These are phyloP conservation scores for Crenuchus spilurus DNA, from an alignment of 2,797 vertebrate species.

Conservation along the genomic window DNA sequence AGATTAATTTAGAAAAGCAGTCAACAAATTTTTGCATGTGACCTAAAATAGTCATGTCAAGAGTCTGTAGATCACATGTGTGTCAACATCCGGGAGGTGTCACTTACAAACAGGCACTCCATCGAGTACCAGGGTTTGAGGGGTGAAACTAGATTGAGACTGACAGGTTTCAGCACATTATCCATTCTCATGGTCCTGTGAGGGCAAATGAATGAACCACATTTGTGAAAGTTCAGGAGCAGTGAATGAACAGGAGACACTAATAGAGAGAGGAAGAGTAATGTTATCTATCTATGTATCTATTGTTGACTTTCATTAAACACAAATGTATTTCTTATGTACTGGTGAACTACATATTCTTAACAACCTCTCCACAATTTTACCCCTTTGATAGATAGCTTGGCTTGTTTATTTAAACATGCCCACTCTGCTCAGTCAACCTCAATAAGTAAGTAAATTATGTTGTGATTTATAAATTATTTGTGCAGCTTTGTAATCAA, in stretches of 20 bases:
- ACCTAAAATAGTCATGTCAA: constrained; percentile 12
- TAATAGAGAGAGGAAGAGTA: constrained; percentile 7
- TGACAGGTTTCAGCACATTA: constrained; percentile 50
- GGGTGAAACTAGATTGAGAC: constrained; percentile 50
- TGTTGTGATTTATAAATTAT: no score
- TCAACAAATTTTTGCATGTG: not conserved
- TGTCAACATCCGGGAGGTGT: constrained; percentile 41
- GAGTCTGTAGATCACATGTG: constrained; percentile 14
- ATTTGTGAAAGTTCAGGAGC: constrained; percentile 38
- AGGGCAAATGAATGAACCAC: constrained; percentile 37
- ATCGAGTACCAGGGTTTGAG: constrained; percentile 19
- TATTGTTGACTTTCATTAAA: no score
- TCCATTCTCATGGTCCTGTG: constrained; percentile 36
- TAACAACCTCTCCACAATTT: no score
- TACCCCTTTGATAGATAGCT: no score
- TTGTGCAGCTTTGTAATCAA: no score
- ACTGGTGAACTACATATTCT: no score
- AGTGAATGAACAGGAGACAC: constrained; percentile 14
- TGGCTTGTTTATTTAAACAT: no score
- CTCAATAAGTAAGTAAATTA: no score
- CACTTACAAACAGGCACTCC: constrained; percentile 21
- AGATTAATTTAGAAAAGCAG: not conserved
- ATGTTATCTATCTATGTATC: no score
- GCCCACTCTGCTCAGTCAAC: no score
- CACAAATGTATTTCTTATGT: no score